phyloP scores from a whole-genome alignment of 2,888 invertebrate genomes.

The Spilarctia lutea region DNA sequence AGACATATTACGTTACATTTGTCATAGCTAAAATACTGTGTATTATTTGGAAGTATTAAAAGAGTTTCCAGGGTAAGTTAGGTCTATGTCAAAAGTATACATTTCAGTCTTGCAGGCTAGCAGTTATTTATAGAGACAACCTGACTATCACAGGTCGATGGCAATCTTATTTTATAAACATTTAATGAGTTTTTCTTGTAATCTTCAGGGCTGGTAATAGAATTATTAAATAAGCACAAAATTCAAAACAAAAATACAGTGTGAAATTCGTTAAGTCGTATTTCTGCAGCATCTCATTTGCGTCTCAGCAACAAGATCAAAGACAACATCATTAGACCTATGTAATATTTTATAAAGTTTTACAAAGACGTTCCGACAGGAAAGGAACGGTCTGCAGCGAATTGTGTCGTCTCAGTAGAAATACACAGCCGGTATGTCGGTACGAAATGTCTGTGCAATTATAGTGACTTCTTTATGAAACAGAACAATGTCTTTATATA shows the following conservation, averaged over 20 bases:
- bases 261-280: neutral
- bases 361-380: conserved; percentile 52
- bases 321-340: conserved; percentile 39
- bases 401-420: conserved; percentile 52
- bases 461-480: neutral
- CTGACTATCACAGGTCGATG: too few relatives aligned
- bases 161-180: neutral
- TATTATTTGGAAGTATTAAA: too few relatives aligned
- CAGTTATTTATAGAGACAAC: neutral
- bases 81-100: neutral
- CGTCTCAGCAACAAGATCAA: conserved; percentile 21
- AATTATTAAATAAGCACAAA: neutral
- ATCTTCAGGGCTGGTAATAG: neutral
- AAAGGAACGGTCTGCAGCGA: conserved; percentile 52
- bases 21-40: neutral
- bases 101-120: too few relatives aligned
- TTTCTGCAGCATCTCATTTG: conserved; percentile 32
- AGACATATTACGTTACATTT: neutral
- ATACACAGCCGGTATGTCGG: conserved; percentile 49
- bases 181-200: neutral
- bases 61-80: neutral
- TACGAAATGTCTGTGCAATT: conserved; percentile 32
- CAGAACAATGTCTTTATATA: conserved; percentile 2
- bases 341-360: conserved; percentile 47
- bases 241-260: neutral